Evolutionary conservation across 2,888 invertebrate species (phyloP), one percentile per base, ranked within the genome.

Genomic region (Mesorhabditis spiculigera): DNA sequence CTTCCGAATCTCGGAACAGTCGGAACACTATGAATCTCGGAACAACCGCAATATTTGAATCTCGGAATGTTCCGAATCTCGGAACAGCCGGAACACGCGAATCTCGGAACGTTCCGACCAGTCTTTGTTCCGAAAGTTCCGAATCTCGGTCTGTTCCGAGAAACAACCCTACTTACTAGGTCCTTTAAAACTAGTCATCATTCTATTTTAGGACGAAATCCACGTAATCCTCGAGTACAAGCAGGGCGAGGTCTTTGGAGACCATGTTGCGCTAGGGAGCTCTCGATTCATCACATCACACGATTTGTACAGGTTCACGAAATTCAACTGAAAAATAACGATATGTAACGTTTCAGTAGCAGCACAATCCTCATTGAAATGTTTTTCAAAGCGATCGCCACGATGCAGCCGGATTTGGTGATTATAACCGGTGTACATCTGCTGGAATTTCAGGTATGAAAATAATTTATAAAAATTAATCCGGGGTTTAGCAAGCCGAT

Each of bases 221-320:
- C 88, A 88, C 78, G 84, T 88, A 5, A 88, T 88, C 71, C 82
- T 88, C 84, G 88, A 88, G 75, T 88, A 87, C 74, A 85, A 86
- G 70, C 86, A 86, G 45, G 86, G 86, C 50, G 87, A 88, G 63
- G 81, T 78, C 41, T 86, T 87, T 82, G 88, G 86, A 4, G 79
- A 82, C 64, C 74, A 82, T 70, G 82, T 82, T 10, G 82, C 88
- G 1, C 87, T 87, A 0, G 86, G 86, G 28, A 87, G 87, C 58
- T 87, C 84, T 68, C 77, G 88, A 42, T 88, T 88, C 78, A 88
- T 88, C 72, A 86, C 87, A 28, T 87, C 87, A 66, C 86, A 87
- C 75, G 88, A 88, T 78, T 84, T 86, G 71, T 86, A 86, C 73
- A 88, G 87, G 81, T 81, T 61, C 13, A 8, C 44, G 16, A 8